Base-by-base conservation (phyloP, 2,113 vertebrate species). In the Campylomormyrus tamandua region DNA sequence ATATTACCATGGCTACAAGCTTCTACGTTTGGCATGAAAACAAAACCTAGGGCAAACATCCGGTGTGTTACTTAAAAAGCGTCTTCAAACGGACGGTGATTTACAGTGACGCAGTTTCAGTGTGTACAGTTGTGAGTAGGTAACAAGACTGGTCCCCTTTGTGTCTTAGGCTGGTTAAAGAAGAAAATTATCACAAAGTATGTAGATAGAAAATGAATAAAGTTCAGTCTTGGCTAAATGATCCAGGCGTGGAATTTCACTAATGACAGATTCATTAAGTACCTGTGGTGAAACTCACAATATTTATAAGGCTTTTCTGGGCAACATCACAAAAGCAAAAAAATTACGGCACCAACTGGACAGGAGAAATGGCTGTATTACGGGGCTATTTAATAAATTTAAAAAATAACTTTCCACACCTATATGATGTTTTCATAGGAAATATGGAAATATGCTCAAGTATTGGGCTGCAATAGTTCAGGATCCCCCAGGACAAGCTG, bases 111-210 rank as follows among this genome's bases (percentile, higher is more conserved):
- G 39, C 74, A 42, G 74, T 80, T 86, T 46, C 48, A 87, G n/a
- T 46, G 53, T 74, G 53, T 90, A 84, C 48, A 86, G 87, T 83
- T 53, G 74, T 58, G 88, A 87, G 27, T 74, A 85, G 88, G 46
- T 74, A 84, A 48, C 48, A 13, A 66, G 77, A 45, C 46, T 90
- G 74, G 83, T 91, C 92, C 90, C 62, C 87, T 90, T 86, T 90
- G 92, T 89, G 90, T 90, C 90, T 90, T 91, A 7, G 87, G 56
- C 90, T 70, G 90, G 49, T 91, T 42, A 88, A 21, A 88, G 52
- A 56, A 45, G 27, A 49, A 86, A 70, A 53, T 6, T 13, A 62
- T 17, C 50, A 48, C 45, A 89, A 77, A 58, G 17, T 19, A 42
- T 45, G 70, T n/a, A 11, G 77, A 31, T 45, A 89, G 77, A 83